Conservation (phyloP, 2,888 invertebrate genomes). For the Atherix ibis region DNA sequence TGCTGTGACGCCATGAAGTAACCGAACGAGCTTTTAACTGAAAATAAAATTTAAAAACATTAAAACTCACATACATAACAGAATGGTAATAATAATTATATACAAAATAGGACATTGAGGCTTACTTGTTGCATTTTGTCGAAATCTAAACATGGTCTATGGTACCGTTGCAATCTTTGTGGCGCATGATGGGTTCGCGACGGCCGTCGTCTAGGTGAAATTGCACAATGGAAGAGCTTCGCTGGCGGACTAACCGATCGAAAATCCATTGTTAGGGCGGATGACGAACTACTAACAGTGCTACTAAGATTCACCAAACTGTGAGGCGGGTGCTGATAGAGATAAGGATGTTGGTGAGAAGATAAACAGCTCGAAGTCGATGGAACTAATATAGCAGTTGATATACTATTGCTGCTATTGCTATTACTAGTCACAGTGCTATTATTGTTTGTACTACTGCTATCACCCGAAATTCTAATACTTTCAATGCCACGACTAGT, state of each 20-base stretch:
- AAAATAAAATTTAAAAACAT: slow-evolving; percentile 19
- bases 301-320: slow-evolving; percentile 27
- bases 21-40: slow-evolving; percentile 63
- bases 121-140: slow-evolving; percentile 93
- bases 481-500: slow-evolving; percentile 34
- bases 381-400: slow-evolving; percentile 1
- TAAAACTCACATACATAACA: slow-evolving; percentile 14
- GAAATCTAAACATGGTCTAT: slow-evolving; percentile 83
- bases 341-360: slow-evolving; percentile 24
- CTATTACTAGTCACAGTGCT: background rate
- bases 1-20: slow-evolving; percentile 56
- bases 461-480: slow-evolving; percentile 35
- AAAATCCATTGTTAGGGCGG: slow-evolving; percentile 22
- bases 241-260: slow-evolving; percentile 34
- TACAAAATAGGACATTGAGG: no score
- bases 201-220: slow-evolving; percentile 43
- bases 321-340: slow-evolving; percentile 30
- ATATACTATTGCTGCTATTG: background rate
- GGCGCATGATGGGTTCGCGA: slow-evolving; percentile 38
- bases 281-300: slow-evolving; percentile 30
- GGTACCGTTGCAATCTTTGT: slow-evolving; percentile 42
- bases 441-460: slow-evolving; percentile 19
- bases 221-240: slow-evolving; percentile 41
- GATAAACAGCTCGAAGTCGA: slow-evolving; percentile 1
- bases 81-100: no score